Evolutionary conservation across 2,888 invertebrate species (phyloP).

Genomic region (Cactoblastis cactorum): DNA sequence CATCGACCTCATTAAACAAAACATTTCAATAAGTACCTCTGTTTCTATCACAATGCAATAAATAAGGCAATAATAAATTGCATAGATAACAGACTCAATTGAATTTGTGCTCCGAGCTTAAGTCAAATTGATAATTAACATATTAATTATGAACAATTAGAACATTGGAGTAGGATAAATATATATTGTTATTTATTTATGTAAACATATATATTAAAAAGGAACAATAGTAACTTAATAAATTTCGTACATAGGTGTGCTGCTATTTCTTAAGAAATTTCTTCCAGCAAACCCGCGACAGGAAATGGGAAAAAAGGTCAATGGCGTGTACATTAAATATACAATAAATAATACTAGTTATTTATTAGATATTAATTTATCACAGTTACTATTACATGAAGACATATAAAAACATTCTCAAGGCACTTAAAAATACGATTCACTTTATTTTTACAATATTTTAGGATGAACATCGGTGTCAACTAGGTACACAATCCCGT

Average conservation of each 20-base stretch:
- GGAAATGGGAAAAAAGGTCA: no score
- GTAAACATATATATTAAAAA: no score
- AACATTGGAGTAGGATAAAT: no score
- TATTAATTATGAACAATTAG: background rate
- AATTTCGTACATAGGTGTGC: no score
- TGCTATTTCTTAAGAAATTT: no score
- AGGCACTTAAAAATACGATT: slow-evolving; percentile 8
- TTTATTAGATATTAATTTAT: slow-evolving; percentile 1
- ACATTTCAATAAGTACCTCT: background rate
- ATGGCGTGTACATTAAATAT: no score
- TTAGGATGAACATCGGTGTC: no score
- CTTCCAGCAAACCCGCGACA: no score
- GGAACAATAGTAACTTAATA: no score
- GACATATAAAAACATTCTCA: background rate
- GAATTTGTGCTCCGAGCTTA: background rate
- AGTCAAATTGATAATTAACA: background rate
- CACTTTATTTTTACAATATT: background rate
- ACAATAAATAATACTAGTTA: background rate
- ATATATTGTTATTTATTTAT: no score
- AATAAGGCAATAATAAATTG: slow-evolving; percentile 13
- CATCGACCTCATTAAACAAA: background rate
- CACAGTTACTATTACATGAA: background rate
- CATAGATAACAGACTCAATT: background rate
- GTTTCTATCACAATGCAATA: background rate
- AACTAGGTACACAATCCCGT: no score